A percentile compares a stretch with the other conserved stretches of the same genome.
These are phyloP conservation scores for Harpagoxenus sublaevis DNA, from an alignment of 2,888 invertebrate genomes.

Conservation along the genomic window DNA sequence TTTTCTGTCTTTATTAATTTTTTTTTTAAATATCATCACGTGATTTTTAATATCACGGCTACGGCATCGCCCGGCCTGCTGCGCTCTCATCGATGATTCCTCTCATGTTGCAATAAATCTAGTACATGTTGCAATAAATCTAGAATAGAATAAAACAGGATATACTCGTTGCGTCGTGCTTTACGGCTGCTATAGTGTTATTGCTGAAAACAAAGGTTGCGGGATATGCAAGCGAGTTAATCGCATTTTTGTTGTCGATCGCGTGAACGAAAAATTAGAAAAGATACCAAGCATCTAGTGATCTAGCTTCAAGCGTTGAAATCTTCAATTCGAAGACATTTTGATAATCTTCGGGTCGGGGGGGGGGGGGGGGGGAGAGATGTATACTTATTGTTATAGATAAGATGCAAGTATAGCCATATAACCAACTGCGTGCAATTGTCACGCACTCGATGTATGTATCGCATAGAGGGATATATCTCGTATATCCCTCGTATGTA, in stretches of 20 bases:
- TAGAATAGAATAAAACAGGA: conserved; percentile 1
- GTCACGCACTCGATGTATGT: conserved; percentile 8
- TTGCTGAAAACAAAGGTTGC: conserved; percentile 19
- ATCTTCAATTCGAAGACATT: background rate
- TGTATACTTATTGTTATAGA: background rate
- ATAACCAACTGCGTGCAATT: conserved; percentile 2
- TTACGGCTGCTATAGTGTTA: conserved; percentile 5
- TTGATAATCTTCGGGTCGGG: background rate
- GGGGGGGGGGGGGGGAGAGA: too few species aligned
- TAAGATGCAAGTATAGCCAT: background rate
- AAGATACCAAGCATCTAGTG: conserved; percentile 10
- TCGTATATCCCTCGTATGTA: background rate
- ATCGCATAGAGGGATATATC: background rate
- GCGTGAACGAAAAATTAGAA: conserved; percentile 17
- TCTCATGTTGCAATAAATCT: background rate
- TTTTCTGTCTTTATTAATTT: background rate
- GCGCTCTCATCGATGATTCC: background rate
- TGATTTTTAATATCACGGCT: background rate
- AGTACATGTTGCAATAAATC: background rate
- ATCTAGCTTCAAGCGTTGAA: background rate
- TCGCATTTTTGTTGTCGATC: background rate
- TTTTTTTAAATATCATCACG: background rate
- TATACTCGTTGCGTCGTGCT: conserved; percentile 43
- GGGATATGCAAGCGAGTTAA: background rate
- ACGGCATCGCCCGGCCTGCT: background rate